phyloP scores from a whole-genome alignment of 2,888 invertebrate genomes.

The Bombyx huttoni region DNA sequence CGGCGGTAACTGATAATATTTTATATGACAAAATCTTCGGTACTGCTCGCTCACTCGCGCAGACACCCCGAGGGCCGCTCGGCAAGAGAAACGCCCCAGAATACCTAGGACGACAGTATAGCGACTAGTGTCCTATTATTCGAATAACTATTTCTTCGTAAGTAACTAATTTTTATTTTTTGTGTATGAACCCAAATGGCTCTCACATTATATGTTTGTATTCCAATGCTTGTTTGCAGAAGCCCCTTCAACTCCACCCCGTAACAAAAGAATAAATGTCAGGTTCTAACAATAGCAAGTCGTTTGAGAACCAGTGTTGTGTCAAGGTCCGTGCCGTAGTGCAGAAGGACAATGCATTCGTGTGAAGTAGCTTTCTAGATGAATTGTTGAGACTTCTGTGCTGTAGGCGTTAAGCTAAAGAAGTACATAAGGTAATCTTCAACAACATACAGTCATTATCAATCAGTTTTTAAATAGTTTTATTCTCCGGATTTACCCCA shows the following conservation, averaged over 20 bases:
- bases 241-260: conserved; percentile 11
- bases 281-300: conserved; percentile 22
- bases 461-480: too few species aligned
- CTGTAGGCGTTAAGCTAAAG: not conserved
- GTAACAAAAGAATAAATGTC: conserved; percentile 26
- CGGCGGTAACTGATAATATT: not conserved
- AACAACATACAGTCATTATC: too few species aligned
- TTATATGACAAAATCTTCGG: not conserved
- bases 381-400: not conserved
- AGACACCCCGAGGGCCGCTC: not conserved
- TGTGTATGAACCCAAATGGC: too few species aligned
- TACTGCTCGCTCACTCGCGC: not conserved
- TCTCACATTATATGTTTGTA: not conserved
- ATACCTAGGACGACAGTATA: not conserved
- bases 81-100: not conserved
- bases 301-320: conserved; percentile 18
- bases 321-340: conserved; percentile 18
- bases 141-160: too few species aligned
- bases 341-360: conserved; percentile 2
- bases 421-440: not conserved
- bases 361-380: not conserved
- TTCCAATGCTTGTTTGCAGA: not conserved
- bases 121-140: not conserved
- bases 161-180: too few species aligned
- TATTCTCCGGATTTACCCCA: too few species aligned